Evolutionary conservation across 1,140 invertebrate genomes (phyloP).

Genomic region (Sminthurinus signatus): DNA sequence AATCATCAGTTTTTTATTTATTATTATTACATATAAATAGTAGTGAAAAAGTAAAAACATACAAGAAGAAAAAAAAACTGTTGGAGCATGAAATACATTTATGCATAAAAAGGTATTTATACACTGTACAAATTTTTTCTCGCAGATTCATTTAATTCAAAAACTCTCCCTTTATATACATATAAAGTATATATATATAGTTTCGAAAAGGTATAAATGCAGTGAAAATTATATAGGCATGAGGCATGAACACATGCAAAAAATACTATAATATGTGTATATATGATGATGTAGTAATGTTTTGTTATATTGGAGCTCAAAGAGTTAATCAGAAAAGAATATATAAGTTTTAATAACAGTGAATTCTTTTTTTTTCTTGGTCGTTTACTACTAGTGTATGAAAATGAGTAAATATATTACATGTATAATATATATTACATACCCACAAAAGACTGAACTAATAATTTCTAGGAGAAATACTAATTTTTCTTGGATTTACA

Average conservation of each 20-base stretch:
- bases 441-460: constrained; percentile 38
- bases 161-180: too few species aligned
- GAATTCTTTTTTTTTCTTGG: constrained; percentile 33
- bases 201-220: too few species aligned
- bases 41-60: too few species aligned
- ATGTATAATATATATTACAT: too few species aligned
- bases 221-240: too few species aligned
- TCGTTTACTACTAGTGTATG: constrained; percentile 33
- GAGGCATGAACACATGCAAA: too few species aligned
- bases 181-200: too few species aligned
- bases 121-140: constrained; percentile 1
- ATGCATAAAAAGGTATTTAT: neutral
- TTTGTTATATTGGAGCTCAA: constrained; percentile 34
- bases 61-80: too few species aligned
- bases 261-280: too few species aligned
- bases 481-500: constrained; percentile 29
- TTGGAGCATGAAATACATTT: too few species aligned
- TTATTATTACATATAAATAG: too few species aligned
- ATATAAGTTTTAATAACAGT: constrained; percentile 34
- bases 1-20: too few species aligned
- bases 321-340: constrained; percentile 34
- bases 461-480: constrained; percentile 30
- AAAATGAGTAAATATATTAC: constrained; percentile 25
- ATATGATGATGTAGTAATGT: constrained; percentile 19
- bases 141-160: neutral